phyloP scores from a whole-genome alignment of 2,888 invertebrate species.

The Pycnomerus fuliginosus region DNA sequence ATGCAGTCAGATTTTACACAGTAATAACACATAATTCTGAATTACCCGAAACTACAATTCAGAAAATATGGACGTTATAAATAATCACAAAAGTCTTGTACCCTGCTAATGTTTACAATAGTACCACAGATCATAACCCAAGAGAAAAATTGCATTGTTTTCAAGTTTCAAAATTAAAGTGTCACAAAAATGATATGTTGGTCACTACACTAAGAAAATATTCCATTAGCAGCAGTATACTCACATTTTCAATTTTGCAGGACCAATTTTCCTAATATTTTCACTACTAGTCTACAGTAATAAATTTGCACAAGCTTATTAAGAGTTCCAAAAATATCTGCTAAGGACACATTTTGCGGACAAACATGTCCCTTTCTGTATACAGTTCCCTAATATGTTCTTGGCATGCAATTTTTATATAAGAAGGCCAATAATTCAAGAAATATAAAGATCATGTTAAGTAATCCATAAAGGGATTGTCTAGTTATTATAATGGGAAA shows the following conservation, averaged over 20 bases:
- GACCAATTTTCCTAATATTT: constrained; percentile 28
- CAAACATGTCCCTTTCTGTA: too few relatives aligned
- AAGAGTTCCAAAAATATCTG: too few relatives aligned
- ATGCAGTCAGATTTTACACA: constrained; percentile 43
- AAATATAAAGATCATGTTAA: too few relatives aligned
- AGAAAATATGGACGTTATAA: constrained; percentile 45
- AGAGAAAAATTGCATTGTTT: constrained; percentile 12
- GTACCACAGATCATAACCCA: constrained; percentile 28
- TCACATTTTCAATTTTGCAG: constrained; percentile 18
- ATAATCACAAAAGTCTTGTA: constrained; percentile 43
- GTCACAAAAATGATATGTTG: constrained; percentile 26
- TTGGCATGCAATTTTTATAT: too few relatives aligned
- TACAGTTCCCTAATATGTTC: too few relatives aligned
- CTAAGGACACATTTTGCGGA: too few relatives aligned
- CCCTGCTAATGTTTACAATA: constrained; percentile 46
- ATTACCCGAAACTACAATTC: constrained; percentile 34
- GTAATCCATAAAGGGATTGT: constrained; percentile 20
- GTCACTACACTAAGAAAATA: constrained; percentile 16
- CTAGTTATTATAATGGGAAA: constrained; percentile 15
- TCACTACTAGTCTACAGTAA: too few relatives aligned
- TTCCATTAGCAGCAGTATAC: constrained; percentile 34
- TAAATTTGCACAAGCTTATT: too few relatives aligned
- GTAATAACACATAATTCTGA: constrained; percentile 41
- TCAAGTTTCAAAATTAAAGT: constrained; percentile 11
- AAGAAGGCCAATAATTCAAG: too few relatives aligned